A percentile compares a stretch with the other conserved stretches of the same genome.
These are phyloP conservation scores for Melangyna quadrimaculata DNA, from an alignment of 2,888 invertebrate species.

Conservation along the genomic window DNA sequence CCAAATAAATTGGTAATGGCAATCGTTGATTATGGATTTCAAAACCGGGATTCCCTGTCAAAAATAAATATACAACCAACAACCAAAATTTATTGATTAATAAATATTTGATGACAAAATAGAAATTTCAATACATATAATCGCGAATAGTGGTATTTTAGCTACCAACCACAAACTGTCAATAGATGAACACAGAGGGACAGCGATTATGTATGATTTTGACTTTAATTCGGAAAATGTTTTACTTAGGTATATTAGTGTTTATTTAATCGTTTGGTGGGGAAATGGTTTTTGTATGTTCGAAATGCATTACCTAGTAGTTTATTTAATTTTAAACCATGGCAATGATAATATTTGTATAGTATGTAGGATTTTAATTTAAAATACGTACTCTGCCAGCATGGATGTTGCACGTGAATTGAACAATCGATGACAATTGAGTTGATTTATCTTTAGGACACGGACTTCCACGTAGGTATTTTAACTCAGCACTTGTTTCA, in stretches of 20 bases:
- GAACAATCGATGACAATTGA: constrained; percentile 77
- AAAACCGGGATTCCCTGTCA: constrained; percentile 79
- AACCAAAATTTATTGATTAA: constrained; percentile 31
- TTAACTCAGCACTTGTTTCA: constrained; percentile 76
- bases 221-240: constrained; percentile 41
- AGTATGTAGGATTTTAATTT: background rate
- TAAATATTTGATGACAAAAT: constrained; percentile 64
- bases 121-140: constrained; percentile 22
- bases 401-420: constrained; percentile 78
- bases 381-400: constrained; percentile 78
- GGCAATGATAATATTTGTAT: background rate
- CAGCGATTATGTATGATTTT: background rate
- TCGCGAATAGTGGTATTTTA: background rate
- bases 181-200: background rate
- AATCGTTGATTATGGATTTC: constrained; percentile 77
- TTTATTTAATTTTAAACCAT: background rate
- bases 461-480: constrained; percentile 77
- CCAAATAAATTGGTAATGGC: constrained; percentile 80
- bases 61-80: constrained; percentile 5
- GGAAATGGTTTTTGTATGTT: background rate
- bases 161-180: background rate
- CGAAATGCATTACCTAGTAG: background rate
- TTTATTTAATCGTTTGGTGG: background rate
- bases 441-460: constrained; percentile 76
- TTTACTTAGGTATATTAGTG: background rate